A percentile compares a stretch with the other conserved stretches of the same genome.
Evolutionary conservation across 2,888 invertebrate species (phyloP).

Genomic region (Sycophila texana): DNA sequence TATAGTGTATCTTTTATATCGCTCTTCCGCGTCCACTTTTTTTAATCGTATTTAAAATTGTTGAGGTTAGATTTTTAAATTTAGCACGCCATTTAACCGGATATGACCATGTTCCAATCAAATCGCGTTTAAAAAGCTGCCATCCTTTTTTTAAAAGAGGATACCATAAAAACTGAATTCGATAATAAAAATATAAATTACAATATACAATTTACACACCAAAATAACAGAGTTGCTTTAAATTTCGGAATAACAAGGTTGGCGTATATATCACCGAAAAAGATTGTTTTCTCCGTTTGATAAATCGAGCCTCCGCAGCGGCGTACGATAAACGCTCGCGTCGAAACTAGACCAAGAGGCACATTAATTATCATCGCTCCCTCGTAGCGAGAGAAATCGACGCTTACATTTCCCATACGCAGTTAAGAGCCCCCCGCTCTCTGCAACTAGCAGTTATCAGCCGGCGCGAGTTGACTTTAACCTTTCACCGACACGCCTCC

Average conservation of each 20-base stretch:
- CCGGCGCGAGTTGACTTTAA: conserved; percentile 45
- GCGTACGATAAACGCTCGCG: neutral
- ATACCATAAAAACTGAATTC: too few species aligned
- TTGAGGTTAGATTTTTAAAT: too few species aligned
- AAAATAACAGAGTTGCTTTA: neutral
- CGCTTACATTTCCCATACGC: conserved; percentile 15
- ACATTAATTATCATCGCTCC: conserved; percentile 21
- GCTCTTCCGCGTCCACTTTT: too few species aligned
- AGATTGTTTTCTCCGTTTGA: neutral
- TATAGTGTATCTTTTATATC: too few species aligned
- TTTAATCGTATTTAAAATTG: too few species aligned
- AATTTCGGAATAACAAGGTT: neutral
- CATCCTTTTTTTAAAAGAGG: too few species aligned
- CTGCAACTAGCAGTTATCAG: conserved; percentile 35
- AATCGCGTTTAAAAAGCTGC: too few species aligned
- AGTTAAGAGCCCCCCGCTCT: too few species aligned
- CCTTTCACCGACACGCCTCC: conserved; percentile 52
- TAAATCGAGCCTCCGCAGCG: conserved; percentile 2
- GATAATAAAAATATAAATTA: neutral
- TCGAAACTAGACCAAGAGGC: conserved; percentile 27
- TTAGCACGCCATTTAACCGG: too few species aligned
- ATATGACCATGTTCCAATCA: too few species aligned
- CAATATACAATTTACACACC: neutral
- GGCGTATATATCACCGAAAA: neutral
- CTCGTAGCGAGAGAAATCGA: conserved; percentile 15